Conservation (phyloP, 2,888 invertebrate species). For the Anthrax anthrax region DNA sequence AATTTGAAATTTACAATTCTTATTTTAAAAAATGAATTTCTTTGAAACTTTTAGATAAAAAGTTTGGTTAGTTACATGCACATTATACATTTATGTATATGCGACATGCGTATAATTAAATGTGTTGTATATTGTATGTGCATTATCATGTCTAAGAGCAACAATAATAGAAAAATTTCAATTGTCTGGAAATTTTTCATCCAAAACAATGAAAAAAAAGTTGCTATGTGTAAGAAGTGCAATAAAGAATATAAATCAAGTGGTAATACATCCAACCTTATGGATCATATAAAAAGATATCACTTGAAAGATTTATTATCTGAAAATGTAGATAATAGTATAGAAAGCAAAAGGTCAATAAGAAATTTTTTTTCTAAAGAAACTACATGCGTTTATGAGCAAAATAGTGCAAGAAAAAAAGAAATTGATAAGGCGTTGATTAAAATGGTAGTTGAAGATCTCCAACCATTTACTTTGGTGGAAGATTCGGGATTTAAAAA, state of each 20-base stretch:
- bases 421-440: constrained; percentile 7
- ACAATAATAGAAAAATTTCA: neutral
- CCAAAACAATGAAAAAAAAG: neutral
- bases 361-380: neutral
- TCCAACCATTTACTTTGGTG: too few relatives aligned
- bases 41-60: too few relatives aligned
- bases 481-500: too few relatives aligned
- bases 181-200: constrained; percentile 1
- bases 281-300: constrained; percentile 1
- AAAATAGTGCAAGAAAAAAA: neutral
- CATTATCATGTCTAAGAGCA: too few relatives aligned
- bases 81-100: too few relatives aligned
- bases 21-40: too few relatives aligned
- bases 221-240: neutral
- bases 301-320: neutral
- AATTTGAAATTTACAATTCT: too few relatives aligned
- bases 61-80: too few relatives aligned
- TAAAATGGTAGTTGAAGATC: constrained; percentile 12
- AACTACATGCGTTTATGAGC: neutral
- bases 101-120: too few relatives aligned
- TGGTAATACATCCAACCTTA: neutral
- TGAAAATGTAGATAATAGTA: too few relatives aligned
- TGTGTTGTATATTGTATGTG: too few relatives aligned
- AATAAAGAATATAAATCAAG: constrained; percentile 2
- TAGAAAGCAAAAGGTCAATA: neutral